Percentiles rank a stretch among this genome's conserved stretches.
Conservation (phyloP, 92 coral and sea anemone species). For the Virgularia gustaviana region DNA sequence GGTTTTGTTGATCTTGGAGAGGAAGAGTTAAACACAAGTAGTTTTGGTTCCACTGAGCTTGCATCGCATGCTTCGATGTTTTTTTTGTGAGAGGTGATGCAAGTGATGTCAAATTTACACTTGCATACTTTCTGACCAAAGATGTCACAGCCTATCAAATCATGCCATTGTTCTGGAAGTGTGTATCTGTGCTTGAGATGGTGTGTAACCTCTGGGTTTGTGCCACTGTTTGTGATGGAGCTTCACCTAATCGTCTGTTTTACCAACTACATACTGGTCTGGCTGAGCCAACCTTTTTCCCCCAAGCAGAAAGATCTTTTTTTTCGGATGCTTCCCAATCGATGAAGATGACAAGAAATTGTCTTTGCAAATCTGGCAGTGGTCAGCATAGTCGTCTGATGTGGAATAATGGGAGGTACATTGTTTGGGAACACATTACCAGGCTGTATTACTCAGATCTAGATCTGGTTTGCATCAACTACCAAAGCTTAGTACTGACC, state of each 20-base stretch:
- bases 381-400: neutral
- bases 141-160: slow-evolving; percentile 10
- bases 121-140: slow-evolving; percentile 2
- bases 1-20: slow-evolving; percentile 1
- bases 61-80: slow-evolving; percentile 23
- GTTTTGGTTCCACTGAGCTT: neutral
- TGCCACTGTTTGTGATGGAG: slow-evolving; percentile 19
- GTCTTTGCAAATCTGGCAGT: no score
- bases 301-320: slow-evolving; percentile 5
- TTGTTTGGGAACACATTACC: slow-evolving; percentile 2
- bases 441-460: neutral
- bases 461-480: slow-evolving; percentile 1
- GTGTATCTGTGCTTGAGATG: neutral
- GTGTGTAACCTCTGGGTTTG: slow-evolving; percentile 7
- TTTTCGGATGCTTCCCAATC: slow-evolving; percentile 25
- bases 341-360: no score
- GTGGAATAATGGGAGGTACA: neutral
- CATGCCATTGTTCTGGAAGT: slow-evolving; percentile 16
- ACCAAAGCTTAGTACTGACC: neutral
- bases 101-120: slow-evolving; percentile 7
- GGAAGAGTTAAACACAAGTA: neutral
- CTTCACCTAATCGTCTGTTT: neutral
- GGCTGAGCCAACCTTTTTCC: neutral
- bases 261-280: neutral
- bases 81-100: slow-evolving; percentile 32